These are phyloP conservation scores for Pavo muticus DNA, from an alignment of 2,113 vertebrate species.

Conservation along the genomic window DNA sequence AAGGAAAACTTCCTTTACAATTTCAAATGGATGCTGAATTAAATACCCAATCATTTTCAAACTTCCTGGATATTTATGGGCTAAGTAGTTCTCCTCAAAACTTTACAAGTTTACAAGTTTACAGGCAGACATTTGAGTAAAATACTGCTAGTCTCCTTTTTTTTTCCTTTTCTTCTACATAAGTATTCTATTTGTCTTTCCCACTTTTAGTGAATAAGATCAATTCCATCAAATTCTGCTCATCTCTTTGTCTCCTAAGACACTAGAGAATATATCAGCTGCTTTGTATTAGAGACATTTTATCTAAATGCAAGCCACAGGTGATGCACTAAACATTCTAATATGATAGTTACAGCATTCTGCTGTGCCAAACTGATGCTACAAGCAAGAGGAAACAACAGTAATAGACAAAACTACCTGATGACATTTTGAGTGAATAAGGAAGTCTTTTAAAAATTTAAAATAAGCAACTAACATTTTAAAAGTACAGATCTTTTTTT, in stretches of 20 bases:
- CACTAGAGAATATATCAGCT: neutral
- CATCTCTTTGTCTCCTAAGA: neutral
- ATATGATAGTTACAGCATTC: neutral
- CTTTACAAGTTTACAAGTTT: neutral
- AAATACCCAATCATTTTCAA: neutral
- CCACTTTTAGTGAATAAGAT: neutral
- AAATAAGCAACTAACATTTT: neutral
- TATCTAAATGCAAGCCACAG: neutral
- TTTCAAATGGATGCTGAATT: constrained; percentile 22
- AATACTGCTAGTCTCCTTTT: neutral
- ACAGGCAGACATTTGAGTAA: neutral
- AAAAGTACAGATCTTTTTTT: neutral
- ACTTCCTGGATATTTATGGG: neutral
- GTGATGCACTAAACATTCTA: neutral
- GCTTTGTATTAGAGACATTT: neutral
- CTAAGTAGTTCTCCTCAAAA: neutral
- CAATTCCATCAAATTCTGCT: neutral
- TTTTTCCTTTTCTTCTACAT: neutral
- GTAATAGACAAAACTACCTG: neutral
- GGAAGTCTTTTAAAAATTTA: neutral
- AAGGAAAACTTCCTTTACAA: constrained; percentile 24
- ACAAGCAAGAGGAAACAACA: neutral
- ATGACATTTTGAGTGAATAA: neutral
- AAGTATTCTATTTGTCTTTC: neutral
- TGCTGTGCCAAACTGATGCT: neutral